Base-by-base conservation (phyloP, 2,797 vertebrate species). In the Phrynocephalus forsythii region DNA sequence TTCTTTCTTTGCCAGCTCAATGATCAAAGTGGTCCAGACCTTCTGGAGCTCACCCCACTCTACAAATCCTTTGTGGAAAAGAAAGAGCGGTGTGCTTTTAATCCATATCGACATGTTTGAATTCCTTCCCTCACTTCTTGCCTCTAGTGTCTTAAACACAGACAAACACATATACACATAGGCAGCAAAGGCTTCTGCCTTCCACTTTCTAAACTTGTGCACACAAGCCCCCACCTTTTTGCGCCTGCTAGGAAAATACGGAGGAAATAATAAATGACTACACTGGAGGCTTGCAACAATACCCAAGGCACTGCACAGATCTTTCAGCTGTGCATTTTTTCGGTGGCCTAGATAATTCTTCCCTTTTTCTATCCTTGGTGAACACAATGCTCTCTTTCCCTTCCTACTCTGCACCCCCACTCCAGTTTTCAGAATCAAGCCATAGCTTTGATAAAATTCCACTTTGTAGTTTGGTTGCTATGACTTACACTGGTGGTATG, bases 71-170 rank as follows among this genome's bases (percentile, higher is more conserved):
- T 91, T 86, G 82, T 76, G 90, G 87, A 86, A 84, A 90, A 77
- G 83, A 88, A 84, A 90, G 87, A 91, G 79, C 78, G 87, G 86
- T 69, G 76, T 92, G 87, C 90, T 94, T 93, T 94, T 93, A 93
- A 92, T 95, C 94, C 92, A 91, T 92, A 94, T 91, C 90, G 94
- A 94, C 91, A 88, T 93, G 91, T 94, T 94, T 94, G 94, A 92
- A 93, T 86, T 92, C 26, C 38, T 93, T 93, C 91, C 92, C 87
- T 83, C 83, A 88, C 91, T 91, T 83, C 93, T 91, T 87, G 86
- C 91, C 90, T 93, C 89, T 88, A 60, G 88, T 86, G 56, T 88
- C 83, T 89, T 91, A 91, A 88, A 93, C 93, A 93, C 63, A 85
- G 10, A 85, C 18, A 85, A 3, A 85, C 18, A 20, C 60, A 20